Base-by-base conservation (phyloP, 1,140 invertebrate genomes). In the Drosophila miranda region DNA sequence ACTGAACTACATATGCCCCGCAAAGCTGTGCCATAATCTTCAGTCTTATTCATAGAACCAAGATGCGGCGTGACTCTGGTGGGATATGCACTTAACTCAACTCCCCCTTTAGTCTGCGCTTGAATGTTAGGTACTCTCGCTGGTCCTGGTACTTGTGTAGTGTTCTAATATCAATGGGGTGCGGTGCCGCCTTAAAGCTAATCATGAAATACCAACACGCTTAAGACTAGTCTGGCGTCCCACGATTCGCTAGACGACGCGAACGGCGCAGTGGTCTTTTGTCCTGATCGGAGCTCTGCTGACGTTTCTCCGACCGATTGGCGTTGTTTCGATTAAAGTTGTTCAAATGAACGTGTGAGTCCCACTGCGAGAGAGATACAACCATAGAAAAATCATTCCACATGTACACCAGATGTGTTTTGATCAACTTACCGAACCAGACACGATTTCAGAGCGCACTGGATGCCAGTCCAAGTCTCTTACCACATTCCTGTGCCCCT, bases 391-490 rank as follows among this genome's bases (percentile, higher is more conserved):
- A n/a, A 2, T 1, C 4, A 38, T 50, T 59, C 13, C 1, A 55
- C 9, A 2, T 6, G 6, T 6, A 14, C 1, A 16, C 3, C 1
- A 13, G 3, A 38, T 16, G 14, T 4, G 11, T 11, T 11, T 0
- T 11, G 19, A 41, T 0, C n/a, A 45, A 95, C 95, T 53, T 78
- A 90, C 89, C 73, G 95, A 96, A 46, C 95, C 94, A 30, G 94
- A 95, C 38, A 96, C 92, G 21, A 97, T 94, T 91, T 96, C 94
- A 44, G 93, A 93, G 43, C 94, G 91, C 71, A 93, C 94, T 0
- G 97, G 96, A 93, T 97, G 96, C 97, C 97, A 98, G 28, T 94
- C 94, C 9, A 97, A 94, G 91, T 98, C 97, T 58, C 97, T 91
- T 1, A 97, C 95, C 91, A 96, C 96, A 41, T 92, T 93, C 44